Conservation (phyloP, 2,888 invertebrate species). For the Odontocolon sp. region DNA sequence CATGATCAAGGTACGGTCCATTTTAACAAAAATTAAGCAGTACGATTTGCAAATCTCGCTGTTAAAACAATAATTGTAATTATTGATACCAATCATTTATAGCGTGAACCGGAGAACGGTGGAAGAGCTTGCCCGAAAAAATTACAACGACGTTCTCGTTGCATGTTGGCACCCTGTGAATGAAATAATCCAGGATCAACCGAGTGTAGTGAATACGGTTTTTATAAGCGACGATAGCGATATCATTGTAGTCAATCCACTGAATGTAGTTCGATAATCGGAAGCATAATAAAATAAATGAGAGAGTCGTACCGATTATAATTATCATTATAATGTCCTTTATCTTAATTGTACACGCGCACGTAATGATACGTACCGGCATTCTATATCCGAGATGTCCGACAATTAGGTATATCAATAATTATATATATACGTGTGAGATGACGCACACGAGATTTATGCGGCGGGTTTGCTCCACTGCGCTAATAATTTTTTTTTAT, state of each 20-base stretch:
- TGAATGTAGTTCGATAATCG: too few species aligned
- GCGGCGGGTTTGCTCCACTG: neutral
- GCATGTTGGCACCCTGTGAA: conserved; percentile 80
- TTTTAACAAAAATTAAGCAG: neutral
- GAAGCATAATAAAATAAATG: conserved; percentile 7
- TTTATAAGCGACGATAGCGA: too few species aligned
- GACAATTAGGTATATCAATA: conserved; percentile 31
- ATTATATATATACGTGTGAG: too few species aligned
- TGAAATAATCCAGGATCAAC: conserved; percentile 40
- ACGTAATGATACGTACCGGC: conserved; percentile 29
- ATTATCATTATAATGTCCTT: conserved; percentile 43
- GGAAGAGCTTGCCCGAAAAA: conserved; percentile 85
- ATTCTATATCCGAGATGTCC: conserved; percentile 33
- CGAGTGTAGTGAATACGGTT: neutral
- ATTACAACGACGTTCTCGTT: conserved; percentile 84
- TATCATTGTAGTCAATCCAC: too few species aligned
- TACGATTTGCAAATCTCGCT: neutral
- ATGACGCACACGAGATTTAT: neutral
- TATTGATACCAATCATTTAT: conserved; percentile 61
- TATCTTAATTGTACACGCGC: conserved; percentile 45
- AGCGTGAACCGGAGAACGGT: conserved; percentile 84
- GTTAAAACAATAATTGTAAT: neutral
- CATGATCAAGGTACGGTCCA: conserved; percentile 83
- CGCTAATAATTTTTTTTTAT: conserved; percentile 30
- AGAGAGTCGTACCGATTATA: conserved; percentile 16